Evolutionary conservation across 2,113 vertebrate genomes (phyloP).

Genomic region (Percina caprodes): DNA sequence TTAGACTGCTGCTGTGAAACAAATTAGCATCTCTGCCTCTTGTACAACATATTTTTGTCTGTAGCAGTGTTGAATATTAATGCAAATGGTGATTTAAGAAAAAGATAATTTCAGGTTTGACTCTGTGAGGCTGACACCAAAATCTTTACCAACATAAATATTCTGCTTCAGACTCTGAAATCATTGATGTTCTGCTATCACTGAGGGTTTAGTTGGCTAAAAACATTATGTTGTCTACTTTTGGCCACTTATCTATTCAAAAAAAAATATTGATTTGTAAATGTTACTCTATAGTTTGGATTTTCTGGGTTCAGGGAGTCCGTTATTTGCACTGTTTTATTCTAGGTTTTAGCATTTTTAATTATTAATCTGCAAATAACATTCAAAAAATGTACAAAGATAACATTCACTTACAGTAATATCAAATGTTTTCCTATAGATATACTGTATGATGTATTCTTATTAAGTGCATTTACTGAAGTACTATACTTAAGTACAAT

Average conservation of each 20-base stretch:
- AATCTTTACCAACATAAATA: conserved; percentile 30
- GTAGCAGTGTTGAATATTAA: background rate
- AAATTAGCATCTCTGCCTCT: conserved; percentile 28
- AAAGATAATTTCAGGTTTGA: conserved; percentile 46
- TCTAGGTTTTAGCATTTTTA: background rate
- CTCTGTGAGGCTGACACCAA: conserved; percentile 22
- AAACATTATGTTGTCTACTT: conserved; percentile 5
- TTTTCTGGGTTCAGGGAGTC: background rate
- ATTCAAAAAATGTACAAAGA: background rate
- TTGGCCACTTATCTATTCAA: background rate
- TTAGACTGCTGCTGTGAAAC: conserved; percentile 13
- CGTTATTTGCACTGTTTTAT: background rate
- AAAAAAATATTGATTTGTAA: background rate
- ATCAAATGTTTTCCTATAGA: background rate
- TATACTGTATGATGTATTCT: background rate
- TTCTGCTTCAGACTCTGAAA: conserved; percentile 30
- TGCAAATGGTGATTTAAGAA: conserved; percentile 38
- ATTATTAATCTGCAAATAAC: background rate
- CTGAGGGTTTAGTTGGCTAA: background rate
- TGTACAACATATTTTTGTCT: conserved; percentile 10
- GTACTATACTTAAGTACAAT: background rate
- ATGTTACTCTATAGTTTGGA: background rate
- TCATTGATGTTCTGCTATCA: conserved; percentile 1
- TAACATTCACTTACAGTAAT: background rate
- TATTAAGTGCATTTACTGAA: background rate